phyloP scores from a whole-genome alignment of 2,888 invertebrate genomes.

The Amphimallon solstitiale region DNA sequence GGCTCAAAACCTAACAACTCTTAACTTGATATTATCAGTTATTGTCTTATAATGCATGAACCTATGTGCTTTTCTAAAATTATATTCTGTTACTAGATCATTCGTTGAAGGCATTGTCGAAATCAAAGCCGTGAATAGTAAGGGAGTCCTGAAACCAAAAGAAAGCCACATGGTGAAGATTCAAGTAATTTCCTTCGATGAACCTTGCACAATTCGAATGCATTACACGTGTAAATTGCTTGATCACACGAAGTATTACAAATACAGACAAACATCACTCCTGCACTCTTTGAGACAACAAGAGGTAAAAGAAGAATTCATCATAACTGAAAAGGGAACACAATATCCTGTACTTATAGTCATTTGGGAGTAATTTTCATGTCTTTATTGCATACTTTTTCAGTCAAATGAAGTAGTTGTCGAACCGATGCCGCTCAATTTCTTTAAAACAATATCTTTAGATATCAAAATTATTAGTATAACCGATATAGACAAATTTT shows the following conservation, averaged over 20 bases:
- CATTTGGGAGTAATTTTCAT: not conserved
- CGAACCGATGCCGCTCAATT: slow-evolving; percentile 51
- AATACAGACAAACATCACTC: slow-evolving; percentile 56
- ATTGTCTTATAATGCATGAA: too few relatives aligned
- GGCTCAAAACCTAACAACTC: too few relatives aligned
- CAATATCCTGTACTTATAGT: slow-evolving; percentile 53
- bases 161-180: slow-evolving; percentile 58
- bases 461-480: slow-evolving; percentile 53
- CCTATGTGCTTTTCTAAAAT: too few relatives aligned
- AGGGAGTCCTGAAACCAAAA: slow-evolving; percentile 59
- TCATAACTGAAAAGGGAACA: slow-evolving; percentile 60
- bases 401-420: slow-evolving; percentile 53
- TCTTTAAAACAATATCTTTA: slow-evolving; percentile 54
- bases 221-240: slow-evolving; percentile 59
- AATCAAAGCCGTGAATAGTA: slow-evolving; percentile 50
- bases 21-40: too few relatives aligned
- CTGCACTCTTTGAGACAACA: slow-evolving; percentile 48
- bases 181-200: slow-evolving; percentile 54
- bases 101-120: slow-evolving; percentile 52
- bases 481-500: slow-evolving; percentile 52
- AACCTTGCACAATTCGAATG: slow-evolving; percentile 54
- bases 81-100: slow-evolving; percentile 48
- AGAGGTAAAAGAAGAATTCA: slow-evolving; percentile 58
- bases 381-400: slow-evolving; percentile 30
- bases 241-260: slow-evolving; percentile 57